Base-by-base conservation (phyloP, 1,140 invertebrate species). In the Venturia canescens region DNA sequence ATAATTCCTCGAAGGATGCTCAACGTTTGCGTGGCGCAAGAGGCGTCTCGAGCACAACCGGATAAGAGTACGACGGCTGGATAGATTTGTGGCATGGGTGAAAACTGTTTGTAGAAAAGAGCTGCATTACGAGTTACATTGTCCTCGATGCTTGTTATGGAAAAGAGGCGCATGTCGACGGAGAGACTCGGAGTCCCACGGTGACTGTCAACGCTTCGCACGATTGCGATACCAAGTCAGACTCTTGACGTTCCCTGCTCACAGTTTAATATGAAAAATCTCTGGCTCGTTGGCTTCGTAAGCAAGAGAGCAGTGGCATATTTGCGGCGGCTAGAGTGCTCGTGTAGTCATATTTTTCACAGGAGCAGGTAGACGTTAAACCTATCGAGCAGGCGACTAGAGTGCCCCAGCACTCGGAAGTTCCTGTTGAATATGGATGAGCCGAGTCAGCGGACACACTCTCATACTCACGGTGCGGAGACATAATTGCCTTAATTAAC, bases 401-500 rank as follows among this genome's bases (percentile, higher is more conserved):
- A 66, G 31, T 60, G 15, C 53, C 75, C 48, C 44, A 31, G 44
- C n/a, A n/a, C 75, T 87, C 90, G 90, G 90, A 91, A 91, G 86
- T 89, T 85, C 67, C 85, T 90, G 70, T 85, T 91, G 90, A 91
- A 91, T 91, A 91, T 91, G 89, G 89, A 91, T 91, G 90, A 91
- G 84, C 81, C 81, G 83, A 82, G 80, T 66, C 83, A 86, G 86
- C 89, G 88, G 88, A 90, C 90, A 90, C 88, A 90, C 88, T 90
- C 89, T 89, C 89, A 90, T 91, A 89, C 89, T 91, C 89, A 90
- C 89, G 84, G 83, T 84, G n/a, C n/a, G 89, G 90, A 87, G 89
- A 91, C 90, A 91, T 91, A 91, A 91, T 91, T 90, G 89, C 90
- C 89, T 90, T 91, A 90, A 91, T 91, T 91, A 91, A 91, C 87